Evolutionary conservation across 2,797 vertebrate species (phyloP).

Genomic region (Macropus fuliginosus): DNA sequence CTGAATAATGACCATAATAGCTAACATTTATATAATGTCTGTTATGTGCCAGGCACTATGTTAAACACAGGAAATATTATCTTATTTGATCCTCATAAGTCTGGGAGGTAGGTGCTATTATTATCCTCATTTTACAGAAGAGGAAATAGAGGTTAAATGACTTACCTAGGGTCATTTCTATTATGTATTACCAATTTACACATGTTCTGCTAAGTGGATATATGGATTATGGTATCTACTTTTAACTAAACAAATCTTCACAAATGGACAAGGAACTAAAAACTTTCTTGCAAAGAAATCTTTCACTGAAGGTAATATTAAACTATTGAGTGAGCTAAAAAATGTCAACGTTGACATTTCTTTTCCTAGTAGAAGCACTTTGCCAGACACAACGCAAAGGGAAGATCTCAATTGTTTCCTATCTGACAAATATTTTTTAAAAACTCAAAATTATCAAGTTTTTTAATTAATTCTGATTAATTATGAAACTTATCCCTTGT

Average conservation of each 20-base stretch:
- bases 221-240: neutral
- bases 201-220: neutral
- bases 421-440: neutral
- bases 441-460: neutral
- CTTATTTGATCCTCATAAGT: neutral
- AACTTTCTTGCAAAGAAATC: neutral
- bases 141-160: neutral
- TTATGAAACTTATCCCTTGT: neutral
- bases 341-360: neutral
- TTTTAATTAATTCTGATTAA: neutral
- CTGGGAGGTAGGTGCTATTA: neutral
- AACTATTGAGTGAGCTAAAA: neutral
- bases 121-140: neutral
- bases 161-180: neutral
- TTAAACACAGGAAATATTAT: neutral
- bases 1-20: neutral
- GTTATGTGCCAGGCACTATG: neutral
- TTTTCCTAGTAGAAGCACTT: neutral
- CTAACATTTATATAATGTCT: neutral
- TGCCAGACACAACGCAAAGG: neutral
- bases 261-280: neutral
- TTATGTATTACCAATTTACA: neutral
- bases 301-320: neutral
- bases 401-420: neutral
- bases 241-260: neutral